A percentile compares a stretch with the other conserved stretches of the same genome.
These are phyloP conservation scores for Drosophila saltans DNA, from an alignment of 1,140 invertebrate genomes.

Conservation along the genomic window DNA sequence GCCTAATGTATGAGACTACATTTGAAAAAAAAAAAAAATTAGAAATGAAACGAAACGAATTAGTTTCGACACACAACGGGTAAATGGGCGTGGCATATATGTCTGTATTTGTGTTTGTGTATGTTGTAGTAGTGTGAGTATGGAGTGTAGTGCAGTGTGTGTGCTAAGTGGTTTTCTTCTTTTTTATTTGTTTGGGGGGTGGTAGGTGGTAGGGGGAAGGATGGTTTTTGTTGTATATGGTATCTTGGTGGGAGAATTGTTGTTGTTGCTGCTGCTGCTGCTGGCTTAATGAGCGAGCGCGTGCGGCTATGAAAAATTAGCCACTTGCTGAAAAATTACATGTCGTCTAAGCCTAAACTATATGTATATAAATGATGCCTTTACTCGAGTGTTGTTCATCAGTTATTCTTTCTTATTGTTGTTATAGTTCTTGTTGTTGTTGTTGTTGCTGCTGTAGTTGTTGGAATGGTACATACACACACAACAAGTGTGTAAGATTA, in stretches of 20 bases:
- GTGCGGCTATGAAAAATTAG: slow-evolving; percentile 79
- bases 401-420: slow-evolving; percentile 21
- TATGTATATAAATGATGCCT: slow-evolving; percentile 51
- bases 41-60: slow-evolving; percentile 53
- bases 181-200: too few relatives aligned
- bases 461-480: slow-evolving; percentile 71
- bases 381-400: slow-evolving; percentile 7
- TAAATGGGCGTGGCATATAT: slow-evolving; percentile 26
- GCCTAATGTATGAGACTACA: slow-evolving; percentile 74
- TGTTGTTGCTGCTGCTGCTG: background rate
- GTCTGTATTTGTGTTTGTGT: slow-evolving; percentile 9
- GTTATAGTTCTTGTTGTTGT: slow-evolving; percentile 25
- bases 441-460: slow-evolving; percentile 31
- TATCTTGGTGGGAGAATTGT: slow-evolving; percentile 50
- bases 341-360: slow-evolving; percentile 65
- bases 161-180: background rate
- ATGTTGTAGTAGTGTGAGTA: slow-evolving; percentile 36
- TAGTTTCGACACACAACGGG: slow-evolving; percentile 54
- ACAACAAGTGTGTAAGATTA: slow-evolving; percentile 62
- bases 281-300: slow-evolving; percentile 57
- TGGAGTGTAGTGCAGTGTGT: slow-evolving; percentile 31
- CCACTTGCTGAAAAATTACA: slow-evolving; percentile 75
- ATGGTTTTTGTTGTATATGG: slow-evolving; percentile 34
- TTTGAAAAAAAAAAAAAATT: slow-evolving; percentile 38
- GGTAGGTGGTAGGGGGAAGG: slow-evolving; percentile 31